phyloP scores from a whole-genome alignment of 2,888 invertebrate species.

The Sphinx pinastri region DNA sequence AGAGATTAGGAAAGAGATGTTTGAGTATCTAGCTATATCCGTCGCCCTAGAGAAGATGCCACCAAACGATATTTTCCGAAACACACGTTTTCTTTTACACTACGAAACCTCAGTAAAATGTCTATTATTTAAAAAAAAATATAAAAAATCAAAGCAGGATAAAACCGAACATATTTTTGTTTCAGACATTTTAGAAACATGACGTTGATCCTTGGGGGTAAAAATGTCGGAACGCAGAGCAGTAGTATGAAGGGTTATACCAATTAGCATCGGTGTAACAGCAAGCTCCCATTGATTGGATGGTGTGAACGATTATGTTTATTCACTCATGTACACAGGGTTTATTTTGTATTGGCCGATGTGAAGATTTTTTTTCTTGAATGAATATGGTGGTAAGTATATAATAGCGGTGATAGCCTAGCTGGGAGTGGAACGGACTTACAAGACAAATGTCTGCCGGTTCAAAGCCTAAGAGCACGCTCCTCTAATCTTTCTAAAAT shows the following conservation, averaged over 20 bases:
- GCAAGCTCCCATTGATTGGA: conserved; percentile 65
- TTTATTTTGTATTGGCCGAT: conserved; percentile 42
- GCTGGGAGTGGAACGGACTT: too few relatives aligned
- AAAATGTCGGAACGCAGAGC: neutral
- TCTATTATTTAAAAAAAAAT: too few relatives aligned
- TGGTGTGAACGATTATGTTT: conserved; percentile 70
- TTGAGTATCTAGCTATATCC: too few relatives aligned
- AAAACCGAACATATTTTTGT: too few relatives aligned
- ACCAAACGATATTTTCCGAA: too few relatives aligned
- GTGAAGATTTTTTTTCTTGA: conserved; percentile 19
- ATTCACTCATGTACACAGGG: conserved; percentile 54
- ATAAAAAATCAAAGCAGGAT: neutral
- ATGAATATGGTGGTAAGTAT: neutral
- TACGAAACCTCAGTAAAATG: too few relatives aligned
- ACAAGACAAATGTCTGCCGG: too few relatives aligned
- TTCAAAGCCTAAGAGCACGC: too few relatives aligned
- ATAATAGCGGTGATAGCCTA: neutral
- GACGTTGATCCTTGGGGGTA: neutral
- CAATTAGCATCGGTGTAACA: conserved; percentile 35
- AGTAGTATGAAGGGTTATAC: neutral
- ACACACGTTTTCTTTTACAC: too few relatives aligned
- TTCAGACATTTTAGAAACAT: neutral
- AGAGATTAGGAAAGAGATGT: too few relatives aligned
- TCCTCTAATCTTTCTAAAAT: too few relatives aligned
- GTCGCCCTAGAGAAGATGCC: too few relatives aligned